Conservation (phyloP, 1,140 invertebrate genomes). For the Bombus breviceps region DNA sequence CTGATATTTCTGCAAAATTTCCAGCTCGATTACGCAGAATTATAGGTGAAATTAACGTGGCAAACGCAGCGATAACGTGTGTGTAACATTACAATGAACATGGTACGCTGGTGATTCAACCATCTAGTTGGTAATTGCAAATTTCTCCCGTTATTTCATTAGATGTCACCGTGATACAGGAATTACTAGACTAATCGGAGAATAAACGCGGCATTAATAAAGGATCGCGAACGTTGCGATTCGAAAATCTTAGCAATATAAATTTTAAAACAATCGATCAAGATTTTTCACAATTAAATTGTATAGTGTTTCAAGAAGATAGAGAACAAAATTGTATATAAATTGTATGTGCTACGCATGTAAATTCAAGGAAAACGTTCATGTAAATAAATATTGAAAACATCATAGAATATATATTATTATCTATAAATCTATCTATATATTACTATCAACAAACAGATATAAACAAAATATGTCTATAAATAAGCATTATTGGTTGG, state of each 20-base stretch:
- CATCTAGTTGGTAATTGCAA: constrained; percentile 1
- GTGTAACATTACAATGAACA: constrained; percentile 38
- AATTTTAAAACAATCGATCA: not conserved
- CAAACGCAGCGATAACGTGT: not conserved
- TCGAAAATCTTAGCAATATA: not conserved
- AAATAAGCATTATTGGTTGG: too few relatives aligned
- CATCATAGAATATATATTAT: too few relatives aligned
- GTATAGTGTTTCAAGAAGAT: too few relatives aligned
- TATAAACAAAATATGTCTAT: too few relatives aligned
- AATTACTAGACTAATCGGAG: not conserved
- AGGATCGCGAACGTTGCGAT: not conserved
- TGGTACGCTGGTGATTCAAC: not conserved
- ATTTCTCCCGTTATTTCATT: constrained; percentile 47
- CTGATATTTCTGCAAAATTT: constrained; percentile 36
- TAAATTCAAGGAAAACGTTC: too few relatives aligned
- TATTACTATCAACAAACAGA: too few relatives aligned
- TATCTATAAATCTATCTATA: too few relatives aligned
- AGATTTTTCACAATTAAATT: not conserved
- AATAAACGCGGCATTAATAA: not conserved
- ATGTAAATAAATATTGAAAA: too few relatives aligned
- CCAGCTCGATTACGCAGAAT: constrained; percentile 48
- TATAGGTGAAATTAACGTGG: constrained; percentile 47
- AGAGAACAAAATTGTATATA: too few relatives aligned
- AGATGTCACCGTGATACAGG: not conserved
- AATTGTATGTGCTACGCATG: too few relatives aligned